Percentiles rank a stretch among this genome's conserved stretches.
Conservation (phyloP, 92 coral and sea anemone species). For the Epizoanthus stellaris region DNA sequence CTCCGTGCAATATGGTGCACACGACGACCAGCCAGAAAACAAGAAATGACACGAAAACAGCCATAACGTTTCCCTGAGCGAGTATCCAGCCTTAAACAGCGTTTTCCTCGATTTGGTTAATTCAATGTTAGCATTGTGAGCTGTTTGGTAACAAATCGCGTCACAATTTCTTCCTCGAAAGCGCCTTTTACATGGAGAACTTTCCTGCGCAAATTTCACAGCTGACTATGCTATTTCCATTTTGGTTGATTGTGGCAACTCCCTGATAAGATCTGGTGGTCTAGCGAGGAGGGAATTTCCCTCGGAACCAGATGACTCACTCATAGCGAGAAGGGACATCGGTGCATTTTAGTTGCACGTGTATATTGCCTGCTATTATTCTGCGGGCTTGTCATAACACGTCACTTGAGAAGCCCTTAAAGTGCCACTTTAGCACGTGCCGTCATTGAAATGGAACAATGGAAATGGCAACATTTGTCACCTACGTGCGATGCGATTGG, state of each 20-base stretch:
- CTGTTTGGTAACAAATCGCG: conserved; percentile 19
- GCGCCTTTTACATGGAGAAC: conserved; percentile 13
- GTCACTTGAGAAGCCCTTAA: conserved; percentile 18
- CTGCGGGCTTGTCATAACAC: conserved; percentile 43
- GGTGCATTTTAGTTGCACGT: conserved; percentile 34
- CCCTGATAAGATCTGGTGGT: conserved; percentile 48
- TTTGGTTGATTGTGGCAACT: conserved; percentile 21
- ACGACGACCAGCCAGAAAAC: not conserved
- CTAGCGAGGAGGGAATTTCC: conserved; percentile 42
- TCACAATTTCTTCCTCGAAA: not conserved
- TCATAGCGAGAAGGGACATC: not conserved
- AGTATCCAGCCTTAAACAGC: conserved; percentile 7
- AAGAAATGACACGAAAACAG: conserved; percentile 5
- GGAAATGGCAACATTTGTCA: conserved; percentile 29
- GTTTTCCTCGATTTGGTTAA: not conserved
- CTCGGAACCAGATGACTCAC: conserved; percentile 27
- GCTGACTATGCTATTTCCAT: conserved; percentile 17
- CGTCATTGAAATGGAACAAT: conserved; percentile 14
- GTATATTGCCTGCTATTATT: conserved; percentile 28
- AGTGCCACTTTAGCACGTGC: conserved; percentile 14
- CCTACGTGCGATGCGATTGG: conserved; percentile 32
- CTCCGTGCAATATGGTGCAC: not conserved
- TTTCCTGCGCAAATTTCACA: conserved; percentile 13
- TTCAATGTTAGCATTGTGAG: not conserved
- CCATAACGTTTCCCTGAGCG: conserved; percentile 16